Conservation (phyloP, 2,113 vertebrate genomes). For the Scolopax mira region DNA sequence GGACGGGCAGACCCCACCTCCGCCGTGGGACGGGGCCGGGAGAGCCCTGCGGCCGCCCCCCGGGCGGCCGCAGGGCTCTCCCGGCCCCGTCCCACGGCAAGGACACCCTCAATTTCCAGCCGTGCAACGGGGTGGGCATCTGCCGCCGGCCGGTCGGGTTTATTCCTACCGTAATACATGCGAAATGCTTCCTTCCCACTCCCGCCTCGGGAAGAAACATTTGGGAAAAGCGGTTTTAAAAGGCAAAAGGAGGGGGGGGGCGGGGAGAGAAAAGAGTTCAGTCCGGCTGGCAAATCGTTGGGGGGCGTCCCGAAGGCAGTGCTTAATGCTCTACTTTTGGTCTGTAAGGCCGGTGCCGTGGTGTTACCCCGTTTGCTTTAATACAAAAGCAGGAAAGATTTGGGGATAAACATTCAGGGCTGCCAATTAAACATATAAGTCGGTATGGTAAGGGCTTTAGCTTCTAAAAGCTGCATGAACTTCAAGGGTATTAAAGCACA, state of each 20-base stretch:
- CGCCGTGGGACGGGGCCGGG: neutral
- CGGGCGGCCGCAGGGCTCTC: neutral
- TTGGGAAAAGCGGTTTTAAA: neutral
- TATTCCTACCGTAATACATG: accelerated
- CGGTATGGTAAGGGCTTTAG: neutral
- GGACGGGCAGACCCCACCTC: neutral
- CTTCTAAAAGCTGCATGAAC: neutral
- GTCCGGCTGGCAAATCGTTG: neutral
- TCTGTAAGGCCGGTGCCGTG: neutral
- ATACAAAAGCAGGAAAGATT: neutral
- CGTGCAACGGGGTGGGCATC: neutral
- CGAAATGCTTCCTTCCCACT: too few species aligned
- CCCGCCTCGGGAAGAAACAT: neutral
- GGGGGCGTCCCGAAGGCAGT: neutral
- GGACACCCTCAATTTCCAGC: neutral
- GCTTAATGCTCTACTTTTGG: neutral
- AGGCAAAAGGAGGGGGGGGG: too few species aligned
- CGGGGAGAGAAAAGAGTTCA: neutral
- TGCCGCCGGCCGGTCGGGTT: too few species aligned
- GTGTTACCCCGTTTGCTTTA: neutral
- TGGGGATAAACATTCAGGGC: neutral
- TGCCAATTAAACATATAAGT: neutral
- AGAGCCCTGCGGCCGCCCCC: neutral
- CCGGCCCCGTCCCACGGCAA: neutral
- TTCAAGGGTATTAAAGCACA: neutral